Conservation (phyloP, 2,113 vertebrate species). For the Kryptolebias marmoratus region DNA sequence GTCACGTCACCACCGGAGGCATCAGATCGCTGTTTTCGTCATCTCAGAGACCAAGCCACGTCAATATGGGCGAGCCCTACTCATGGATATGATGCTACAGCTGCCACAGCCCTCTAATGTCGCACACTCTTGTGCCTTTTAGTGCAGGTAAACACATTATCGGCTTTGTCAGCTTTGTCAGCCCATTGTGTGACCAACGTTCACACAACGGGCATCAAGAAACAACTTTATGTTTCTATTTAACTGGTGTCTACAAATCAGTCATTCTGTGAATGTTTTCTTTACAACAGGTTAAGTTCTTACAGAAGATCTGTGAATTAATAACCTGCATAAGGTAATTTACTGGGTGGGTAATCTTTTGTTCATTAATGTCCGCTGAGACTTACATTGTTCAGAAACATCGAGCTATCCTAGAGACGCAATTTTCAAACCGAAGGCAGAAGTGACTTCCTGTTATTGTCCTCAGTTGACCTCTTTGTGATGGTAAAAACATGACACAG, state of each 20-base stretch:
- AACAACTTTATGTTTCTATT: no score
- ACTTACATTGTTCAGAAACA: slow-evolving; percentile 1
- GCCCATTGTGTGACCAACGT: no score
- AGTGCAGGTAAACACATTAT: neutral
- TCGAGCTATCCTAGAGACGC: neutral
- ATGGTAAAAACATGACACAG: slow-evolving; percentile 48
- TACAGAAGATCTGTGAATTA: neutral
- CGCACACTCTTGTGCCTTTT: neutral
- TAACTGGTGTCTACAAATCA: no score
- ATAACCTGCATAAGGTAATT: neutral
- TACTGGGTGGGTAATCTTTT: neutral
- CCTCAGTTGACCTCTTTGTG: slow-evolving; percentile 9
- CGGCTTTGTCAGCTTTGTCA: no score
- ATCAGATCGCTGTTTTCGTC: no score
- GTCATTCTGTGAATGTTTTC: no score
- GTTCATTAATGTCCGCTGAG: neutral
- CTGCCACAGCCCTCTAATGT: no score
- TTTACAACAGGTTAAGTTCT: neutral
- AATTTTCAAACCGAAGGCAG: neutral
- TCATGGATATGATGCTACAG: no score
- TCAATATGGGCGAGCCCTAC: no score
- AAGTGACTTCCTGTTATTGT: neutral
- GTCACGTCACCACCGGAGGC: no score
- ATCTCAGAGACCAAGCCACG: no score
- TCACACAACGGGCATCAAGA: no score